A percentile compares a stretch with the other conserved stretches of the same genome.
phyloP scores from a whole-genome alignment of 2,888 invertebrate genomes.

The Idaea dimidiata region DNA sequence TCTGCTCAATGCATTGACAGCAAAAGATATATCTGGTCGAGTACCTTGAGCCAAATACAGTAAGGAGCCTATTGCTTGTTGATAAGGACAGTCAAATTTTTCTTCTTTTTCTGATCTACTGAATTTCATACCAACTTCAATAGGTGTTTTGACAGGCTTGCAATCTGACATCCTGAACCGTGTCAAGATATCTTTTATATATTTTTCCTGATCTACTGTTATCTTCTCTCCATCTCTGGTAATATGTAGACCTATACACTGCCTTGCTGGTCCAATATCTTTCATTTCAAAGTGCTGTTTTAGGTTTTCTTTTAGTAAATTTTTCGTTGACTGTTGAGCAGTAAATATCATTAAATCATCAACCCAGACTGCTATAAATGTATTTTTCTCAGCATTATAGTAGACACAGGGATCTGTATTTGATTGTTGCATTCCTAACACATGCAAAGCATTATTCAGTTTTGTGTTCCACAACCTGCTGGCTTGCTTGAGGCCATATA shows the following conservation, averaged over 20 bases:
- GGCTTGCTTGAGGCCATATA: slow-evolving; percentile 10
- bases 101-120: too few species aligned
- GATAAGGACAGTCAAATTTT: too few species aligned
- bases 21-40: too few species aligned
- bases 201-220: slow-evolving; percentile 27
- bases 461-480: slow-evolving; percentile 1
- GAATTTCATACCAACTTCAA: too few species aligned
- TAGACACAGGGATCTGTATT: slow-evolving; percentile 14
- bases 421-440: slow-evolving; percentile 1
- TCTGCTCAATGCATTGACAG: too few species aligned
- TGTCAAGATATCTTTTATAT: slow-evolving; percentile 25
- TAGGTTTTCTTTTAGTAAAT: slow-evolving; percentile 13
- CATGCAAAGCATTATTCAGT: background rate
- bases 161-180: slow-evolving; percentile 28
- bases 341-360: slow-evolving; percentile 23
- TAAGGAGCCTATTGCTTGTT: too few species aligned
- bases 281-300: slow-evolving; percentile 13
- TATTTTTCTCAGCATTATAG: slow-evolving; percentile 7
- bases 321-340: slow-evolving; percentile 8
- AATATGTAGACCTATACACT: slow-evolving; percentile 22
- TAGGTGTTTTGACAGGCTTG: too few species aligned
- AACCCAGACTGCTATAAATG: slow-evolving; percentile 25
- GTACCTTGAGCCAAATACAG: too few species aligned
- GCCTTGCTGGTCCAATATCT: slow-evolving; percentile 18
- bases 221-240: slow-evolving; percentile 12